Conservation (phyloP, 2,888 invertebrate genomes). For the Timema cristinae region DNA sequence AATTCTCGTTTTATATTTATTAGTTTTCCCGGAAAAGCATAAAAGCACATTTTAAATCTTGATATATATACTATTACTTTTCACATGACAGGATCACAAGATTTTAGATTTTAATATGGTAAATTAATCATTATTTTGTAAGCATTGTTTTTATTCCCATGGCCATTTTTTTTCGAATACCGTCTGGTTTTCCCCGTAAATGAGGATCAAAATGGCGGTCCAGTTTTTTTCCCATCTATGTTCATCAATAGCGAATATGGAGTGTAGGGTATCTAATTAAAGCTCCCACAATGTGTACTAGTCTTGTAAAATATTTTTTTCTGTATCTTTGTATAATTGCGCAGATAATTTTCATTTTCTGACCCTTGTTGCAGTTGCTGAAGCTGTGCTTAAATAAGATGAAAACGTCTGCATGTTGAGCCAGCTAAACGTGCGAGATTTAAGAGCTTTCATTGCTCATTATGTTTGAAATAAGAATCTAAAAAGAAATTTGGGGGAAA, state of each 20-base stretch:
- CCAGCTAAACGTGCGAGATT: too few relatives aligned
- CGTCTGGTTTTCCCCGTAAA: neutral
- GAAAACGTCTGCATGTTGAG: too few relatives aligned
- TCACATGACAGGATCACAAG: neutral
- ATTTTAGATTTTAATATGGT: neutral
- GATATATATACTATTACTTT: neutral
- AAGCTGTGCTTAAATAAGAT: too few relatives aligned
- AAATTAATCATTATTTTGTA: neutral
- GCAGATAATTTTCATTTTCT: too few relatives aligned
- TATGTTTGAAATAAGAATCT: too few relatives aligned
- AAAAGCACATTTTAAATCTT: neutral
- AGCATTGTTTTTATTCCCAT: neutral
- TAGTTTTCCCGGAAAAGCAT: neutral
- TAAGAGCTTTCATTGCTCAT: too few relatives aligned
- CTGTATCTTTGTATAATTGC: too few relatives aligned
- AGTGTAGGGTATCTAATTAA: neutral
- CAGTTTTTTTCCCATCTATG: neutral
- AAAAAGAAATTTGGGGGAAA: too few relatives aligned
- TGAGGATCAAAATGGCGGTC: neutral
- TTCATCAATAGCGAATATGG: neutral
- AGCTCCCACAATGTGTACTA: too few relatives aligned
- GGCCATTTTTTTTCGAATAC: neutral
- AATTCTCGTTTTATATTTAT: neutral
- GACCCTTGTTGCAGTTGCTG: too few relatives aligned
- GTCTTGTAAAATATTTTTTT: too few relatives aligned